A percentile compares a stretch with the other conserved stretches of the same genome.
Conservation (phyloP, 2,113 vertebrate genomes). For the Osmerus mordax region DNA sequence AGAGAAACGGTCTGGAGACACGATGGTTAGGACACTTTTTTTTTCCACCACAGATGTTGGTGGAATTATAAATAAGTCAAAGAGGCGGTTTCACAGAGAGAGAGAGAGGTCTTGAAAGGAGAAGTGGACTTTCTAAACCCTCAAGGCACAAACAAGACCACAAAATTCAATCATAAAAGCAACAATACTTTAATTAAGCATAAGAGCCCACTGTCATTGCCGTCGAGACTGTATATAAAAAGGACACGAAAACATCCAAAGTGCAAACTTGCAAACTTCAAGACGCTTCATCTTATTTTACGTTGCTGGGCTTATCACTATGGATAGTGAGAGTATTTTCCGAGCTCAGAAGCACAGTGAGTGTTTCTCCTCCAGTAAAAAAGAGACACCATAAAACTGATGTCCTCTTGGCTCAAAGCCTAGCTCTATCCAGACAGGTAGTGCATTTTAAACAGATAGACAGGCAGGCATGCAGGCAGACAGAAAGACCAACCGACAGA, state of each 20-base stretch:
- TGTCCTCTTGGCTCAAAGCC: slow-evolving; percentile 23
- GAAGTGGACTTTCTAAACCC: not conserved
- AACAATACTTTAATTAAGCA: too few relatives aligned
- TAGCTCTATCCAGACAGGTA: slow-evolving; percentile 10
- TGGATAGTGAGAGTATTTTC: not conserved
- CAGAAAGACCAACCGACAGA: not conserved
- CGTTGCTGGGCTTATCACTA: not conserved
- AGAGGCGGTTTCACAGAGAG: not conserved
- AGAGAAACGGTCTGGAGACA: slow-evolving; percentile 55
- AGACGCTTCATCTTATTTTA: not conserved
- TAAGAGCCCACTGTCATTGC: too few relatives aligned
- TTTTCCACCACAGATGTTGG: slow-evolving; percentile 4
- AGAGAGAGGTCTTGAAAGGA: not conserved
- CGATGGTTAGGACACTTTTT: slow-evolving; percentile 35
- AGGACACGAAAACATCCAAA: too few relatives aligned
- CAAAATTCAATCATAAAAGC: too few relatives aligned
- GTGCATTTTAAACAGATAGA: not conserved
- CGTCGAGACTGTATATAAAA: too few relatives aligned
- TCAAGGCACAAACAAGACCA: not conserved
- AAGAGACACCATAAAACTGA: slow-evolving; percentile 19
- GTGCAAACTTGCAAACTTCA: too few relatives aligned
- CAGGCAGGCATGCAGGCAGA: not conserved
- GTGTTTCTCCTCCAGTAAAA: not conserved
- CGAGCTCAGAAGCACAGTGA: not conserved
- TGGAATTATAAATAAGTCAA: slow-evolving; percentile 2